Evolutionary conservation across 2,888 invertebrate species (phyloP), one percentile per base, ranked within the genome.

Genomic region (Lampropteryx suffumata): DNA sequence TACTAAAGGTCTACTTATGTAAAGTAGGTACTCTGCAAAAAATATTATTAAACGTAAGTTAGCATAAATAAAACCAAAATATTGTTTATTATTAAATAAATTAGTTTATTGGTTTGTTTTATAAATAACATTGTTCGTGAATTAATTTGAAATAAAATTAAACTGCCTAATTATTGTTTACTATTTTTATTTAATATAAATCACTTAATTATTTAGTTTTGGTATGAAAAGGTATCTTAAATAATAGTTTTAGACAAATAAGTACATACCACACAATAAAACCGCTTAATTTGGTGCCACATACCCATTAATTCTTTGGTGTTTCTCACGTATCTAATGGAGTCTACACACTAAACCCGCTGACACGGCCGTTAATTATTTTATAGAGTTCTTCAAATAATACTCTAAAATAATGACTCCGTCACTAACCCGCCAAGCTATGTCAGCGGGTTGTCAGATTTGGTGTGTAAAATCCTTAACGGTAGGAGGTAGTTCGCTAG

Each of bases 51-150:
- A 30, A 14, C 10, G 11, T 36, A 28, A 41, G 24, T 30, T 35
- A 41, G 28, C 13, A 35, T 36, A 33, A 43, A 43, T 53, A 59
- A 63, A 53, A 58, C 32, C 39, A 41, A 48, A 47, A 61, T 49
- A 41, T 55, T 61, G 50, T 28, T 1, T 24, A 24, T 37, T 13
- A 27, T 70, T 62, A 68, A 73, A 79, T 79, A 79, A 78, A 74
- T 80, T 75, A 74, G 61, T 77, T 73, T 77, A 77, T 80, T 79
- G 71, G 65, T 78, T 79, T 76, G 72, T 71, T 73, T 68, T 53
- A 47, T 76, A 75, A 71, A 75, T 79, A 73, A 77, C 66, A 74
- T 69, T 65, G 59, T 64, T 68, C 63, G 69, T 72, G 72, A 67
- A 76, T 69, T 73, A 75, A 76, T 39, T 59, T 50, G 6, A 58